Percentiles rank a stretch among this genome's conserved stretches.
Evolutionary conservation across 2,888 invertebrate genomes (phyloP).

Genomic region (Zeuzera pyrina): DNA sequence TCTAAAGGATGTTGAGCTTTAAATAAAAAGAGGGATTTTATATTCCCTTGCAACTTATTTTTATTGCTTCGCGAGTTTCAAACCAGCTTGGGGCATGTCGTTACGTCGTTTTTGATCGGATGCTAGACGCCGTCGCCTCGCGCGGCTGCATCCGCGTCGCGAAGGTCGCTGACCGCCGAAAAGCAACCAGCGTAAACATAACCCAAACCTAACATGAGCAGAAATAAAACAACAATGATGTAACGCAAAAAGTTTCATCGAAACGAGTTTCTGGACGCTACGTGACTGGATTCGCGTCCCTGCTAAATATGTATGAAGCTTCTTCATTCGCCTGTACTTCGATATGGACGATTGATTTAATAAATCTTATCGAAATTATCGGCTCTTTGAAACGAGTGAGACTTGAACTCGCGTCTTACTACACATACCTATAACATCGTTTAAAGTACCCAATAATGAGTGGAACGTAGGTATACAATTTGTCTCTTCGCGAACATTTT

Average conservation of each 20-base stretch:
- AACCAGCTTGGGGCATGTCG: constrained; percentile 31
- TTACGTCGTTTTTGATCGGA: constrained; percentile 32
- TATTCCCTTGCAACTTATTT: constrained; percentile 31
- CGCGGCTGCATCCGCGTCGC: constrained; percentile 42
- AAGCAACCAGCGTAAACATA: constrained; percentile 49
- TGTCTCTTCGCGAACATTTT: no score
- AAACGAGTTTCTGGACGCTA: constrained; percentile 7
- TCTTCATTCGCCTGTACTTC: no score
- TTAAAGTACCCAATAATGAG: no score
- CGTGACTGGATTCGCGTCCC: constrained; percentile 5
- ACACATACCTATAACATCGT: no score
- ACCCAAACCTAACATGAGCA: constrained; percentile 20
- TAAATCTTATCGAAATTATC: no score
- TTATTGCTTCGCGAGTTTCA: constrained; percentile 37
- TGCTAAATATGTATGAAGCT: no score
- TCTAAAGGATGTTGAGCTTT: constrained; percentile 20
- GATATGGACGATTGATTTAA: no score
- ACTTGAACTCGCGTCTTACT: no score
- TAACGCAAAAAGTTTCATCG: constrained; percentile 13
- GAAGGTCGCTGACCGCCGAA: constrained; percentile 65
- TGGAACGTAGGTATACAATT: no score
- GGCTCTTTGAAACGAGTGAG: no score
- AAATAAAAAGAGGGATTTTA: constrained; percentile 17
- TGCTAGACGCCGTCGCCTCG: constrained; percentile 21
- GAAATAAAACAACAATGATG: constrained; percentile 15